These are phyloP conservation scores for Takifugu rubripes DNA, from an alignment of 2,797 vertebrate species.

Conservation along the genomic window DNA sequence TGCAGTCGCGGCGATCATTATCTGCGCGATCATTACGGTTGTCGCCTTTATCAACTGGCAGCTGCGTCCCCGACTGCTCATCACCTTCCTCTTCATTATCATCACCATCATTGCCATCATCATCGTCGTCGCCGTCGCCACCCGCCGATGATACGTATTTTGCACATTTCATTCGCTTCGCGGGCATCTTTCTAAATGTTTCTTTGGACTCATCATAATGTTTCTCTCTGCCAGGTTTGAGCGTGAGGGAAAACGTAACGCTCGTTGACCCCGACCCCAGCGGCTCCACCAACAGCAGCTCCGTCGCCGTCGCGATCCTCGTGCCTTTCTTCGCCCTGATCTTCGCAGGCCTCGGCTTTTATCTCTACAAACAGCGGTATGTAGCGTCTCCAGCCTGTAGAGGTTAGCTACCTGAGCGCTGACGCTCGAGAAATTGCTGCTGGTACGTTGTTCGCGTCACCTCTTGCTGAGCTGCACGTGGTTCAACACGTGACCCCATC, in stretches of 20 bases:
- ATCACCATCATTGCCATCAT: constrained; percentile 10
- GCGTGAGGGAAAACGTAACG: constrained; percentile 80
- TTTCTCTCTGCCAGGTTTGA: constrained; percentile 78
- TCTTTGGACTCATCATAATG: background rate
- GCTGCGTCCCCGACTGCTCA: constrained; percentile 25
- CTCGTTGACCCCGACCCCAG: constrained; percentile 81
- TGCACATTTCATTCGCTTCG: constrained; percentile 8
- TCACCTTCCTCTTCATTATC: constrained; percentile 25
- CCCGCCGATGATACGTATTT: constrained; percentile 34
- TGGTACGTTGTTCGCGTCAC: constrained; percentile 31
- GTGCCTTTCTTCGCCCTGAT: constrained; percentile 99
- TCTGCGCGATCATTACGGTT: constrained; percentile 36
- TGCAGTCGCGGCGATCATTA: constrained; percentile 42
- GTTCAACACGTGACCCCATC: constrained; percentile 35
- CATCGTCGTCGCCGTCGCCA: constrained; percentile 15
- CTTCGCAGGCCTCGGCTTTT: constrained; percentile 97
- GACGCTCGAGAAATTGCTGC: constrained; percentile 17
- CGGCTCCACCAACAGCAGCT: constrained; percentile 92
- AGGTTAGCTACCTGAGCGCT: constrained; percentile 12
- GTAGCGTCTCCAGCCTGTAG: constrained; percentile 32
- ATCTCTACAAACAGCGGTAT: constrained; percentile 96
- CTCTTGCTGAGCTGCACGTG: constrained; percentile 4
- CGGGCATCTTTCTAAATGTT: background rate
- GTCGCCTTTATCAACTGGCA: constrained; percentile 36
- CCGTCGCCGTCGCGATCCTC: constrained; percentile 95